Base-by-base conservation (phyloP, 1,140 invertebrate species). In the Lucilia sericata region DNA sequence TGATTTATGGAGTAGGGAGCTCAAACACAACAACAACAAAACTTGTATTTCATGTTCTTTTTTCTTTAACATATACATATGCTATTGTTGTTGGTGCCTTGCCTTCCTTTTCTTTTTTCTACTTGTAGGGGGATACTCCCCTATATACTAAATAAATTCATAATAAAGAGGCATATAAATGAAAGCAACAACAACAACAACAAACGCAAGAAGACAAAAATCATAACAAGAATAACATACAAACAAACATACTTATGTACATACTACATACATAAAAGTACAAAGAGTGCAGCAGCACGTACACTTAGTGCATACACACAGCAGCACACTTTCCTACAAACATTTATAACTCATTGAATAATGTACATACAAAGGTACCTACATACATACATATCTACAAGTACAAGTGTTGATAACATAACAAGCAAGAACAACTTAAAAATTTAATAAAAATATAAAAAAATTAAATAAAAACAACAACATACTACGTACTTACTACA, bases 111-210 rank as follows among this genome's bases (percentile, higher is more conserved):
- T 42, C 17, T 70, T 25, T 19, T 21, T 70, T 70, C 8, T 30
- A 30, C 65, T 70, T 70, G 19, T 70, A 70, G 65, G 65, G 65
- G 65, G 65, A 70, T 70, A 70, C 65, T 70, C 65, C 65, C 65
- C 65, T 55, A 55, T n/a, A 70, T 70, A 21, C 17, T 10, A 70
- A 19, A 70, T 70, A 30, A 2, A 70, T 70, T 19, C 7, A 8
- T 21, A 25, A 70, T 21, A 70, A 21, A 70, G n/a, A 70, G n/a
- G 42, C 42, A 70, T 21, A 70, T 70, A 70, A 19, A 60, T 60
- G 14, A 60, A 2, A 60, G n/a, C 55, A 60, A 60, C 55, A 60
- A 60, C 55, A 60, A 17, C 7, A 14, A 14, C 14, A 30, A 30
- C 25, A 30, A 30, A 30, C 25, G 25, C 25, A 30, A 30, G 25